phyloP scores from a whole-genome alignment of 2,888 invertebrate species.

The Calliphora vomitoria region DNA sequence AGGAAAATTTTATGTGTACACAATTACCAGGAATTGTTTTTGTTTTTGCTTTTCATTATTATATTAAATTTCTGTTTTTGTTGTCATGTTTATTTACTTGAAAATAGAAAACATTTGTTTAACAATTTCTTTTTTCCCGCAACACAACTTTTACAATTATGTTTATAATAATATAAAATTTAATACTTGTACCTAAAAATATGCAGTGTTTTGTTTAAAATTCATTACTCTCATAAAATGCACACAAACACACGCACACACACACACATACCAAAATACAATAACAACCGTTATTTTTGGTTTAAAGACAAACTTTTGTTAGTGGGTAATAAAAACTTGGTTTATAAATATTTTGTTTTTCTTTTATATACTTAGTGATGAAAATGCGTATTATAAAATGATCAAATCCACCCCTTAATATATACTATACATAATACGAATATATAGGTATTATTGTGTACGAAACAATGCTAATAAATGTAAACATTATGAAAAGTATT shows the following conservation, averaged over 20 bases:
- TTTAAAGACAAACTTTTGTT: not conserved
- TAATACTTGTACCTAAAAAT: not conserved
- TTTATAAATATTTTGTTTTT: not conserved
- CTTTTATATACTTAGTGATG: not conserved
- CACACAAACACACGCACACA: too few relatives aligned
- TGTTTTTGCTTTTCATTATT: too few relatives aligned
- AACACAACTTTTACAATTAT: not conserved
- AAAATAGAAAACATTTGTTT: not conserved
- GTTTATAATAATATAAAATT: not conserved
- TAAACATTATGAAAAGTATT: not conserved
- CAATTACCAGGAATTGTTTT: not conserved
- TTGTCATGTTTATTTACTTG: too few relatives aligned
- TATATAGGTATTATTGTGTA: not conserved
- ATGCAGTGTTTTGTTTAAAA: not conserved
- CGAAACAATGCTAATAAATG: not conserved
- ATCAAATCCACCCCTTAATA: not conserved
- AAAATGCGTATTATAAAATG: constrained; percentile 15
- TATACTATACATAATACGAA: not conserved
- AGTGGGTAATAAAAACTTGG: not conserved
- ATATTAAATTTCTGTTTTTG: too few relatives aligned
- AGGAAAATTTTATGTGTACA: not conserved
- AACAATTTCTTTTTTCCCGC: not conserved
- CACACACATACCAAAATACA: not conserved
- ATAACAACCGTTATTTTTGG: not conserved
- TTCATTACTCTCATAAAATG: not conserved